Evolutionary conservation across 2,888 invertebrate species (phyloP).

Genomic region (Graphium colonna): DNA sequence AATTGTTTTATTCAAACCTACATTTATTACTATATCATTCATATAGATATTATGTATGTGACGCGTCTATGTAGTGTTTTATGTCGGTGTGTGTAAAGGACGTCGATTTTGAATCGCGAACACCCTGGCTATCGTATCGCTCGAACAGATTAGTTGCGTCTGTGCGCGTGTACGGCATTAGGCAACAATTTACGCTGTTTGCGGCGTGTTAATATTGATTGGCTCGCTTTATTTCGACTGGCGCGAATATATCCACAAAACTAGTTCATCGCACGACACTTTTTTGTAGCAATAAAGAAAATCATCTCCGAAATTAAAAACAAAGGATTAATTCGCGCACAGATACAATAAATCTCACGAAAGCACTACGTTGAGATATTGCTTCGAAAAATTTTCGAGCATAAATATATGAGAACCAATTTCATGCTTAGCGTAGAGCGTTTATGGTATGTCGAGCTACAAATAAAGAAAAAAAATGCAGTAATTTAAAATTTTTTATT

Average conservation of each 20-base stretch:
- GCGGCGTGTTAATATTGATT: conserved; percentile 80
- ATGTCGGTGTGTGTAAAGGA: not conserved
- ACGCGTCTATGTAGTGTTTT: not conserved
- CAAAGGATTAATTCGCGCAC: no score
- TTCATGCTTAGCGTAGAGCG: no score
- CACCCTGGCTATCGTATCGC: conserved; percentile 58
- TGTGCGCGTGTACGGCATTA: conserved; percentile 74
- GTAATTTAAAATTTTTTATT: not conserved
- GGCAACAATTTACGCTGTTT: conserved; percentile 81
- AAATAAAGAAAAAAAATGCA: not conserved
- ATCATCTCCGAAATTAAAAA: not conserved
- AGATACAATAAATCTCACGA: no score
- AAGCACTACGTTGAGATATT: no score
- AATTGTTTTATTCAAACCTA: no score
- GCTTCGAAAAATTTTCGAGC: no score
- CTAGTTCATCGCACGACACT: conserved; percentile 43
- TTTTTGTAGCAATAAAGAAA: conserved; percentile 15
- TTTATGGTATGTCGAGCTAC: no score
- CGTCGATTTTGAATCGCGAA: conserved; percentile 23
- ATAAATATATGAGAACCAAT: no score
- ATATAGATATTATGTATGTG: no score
- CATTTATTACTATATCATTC: not conserved
- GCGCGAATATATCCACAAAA: conserved; percentile 71
- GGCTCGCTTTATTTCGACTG: conserved; percentile 79
- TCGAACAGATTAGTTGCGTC: conserved; percentile 42